Conservation (phyloP, 2,113 vertebrate species). For the Anser brachyrhynchus region DNA sequence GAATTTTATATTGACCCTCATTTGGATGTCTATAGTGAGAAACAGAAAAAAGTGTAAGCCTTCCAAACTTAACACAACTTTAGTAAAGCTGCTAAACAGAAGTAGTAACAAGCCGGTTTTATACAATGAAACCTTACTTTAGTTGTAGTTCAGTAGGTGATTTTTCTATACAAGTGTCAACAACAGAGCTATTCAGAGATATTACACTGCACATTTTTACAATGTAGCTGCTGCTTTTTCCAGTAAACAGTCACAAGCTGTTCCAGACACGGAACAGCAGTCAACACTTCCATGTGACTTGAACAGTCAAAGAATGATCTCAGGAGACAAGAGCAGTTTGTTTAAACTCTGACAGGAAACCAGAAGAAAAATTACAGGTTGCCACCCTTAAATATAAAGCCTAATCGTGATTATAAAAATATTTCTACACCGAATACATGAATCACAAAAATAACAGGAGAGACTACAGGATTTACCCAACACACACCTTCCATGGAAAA, state of each 20-base stretch:
- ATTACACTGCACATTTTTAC: slow-evolving; percentile 36
- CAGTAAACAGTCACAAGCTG: slow-evolving; percentile 66
- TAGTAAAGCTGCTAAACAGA: background rate
- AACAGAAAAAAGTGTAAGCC: background rate
- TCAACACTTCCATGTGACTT: slow-evolving; percentile 52
- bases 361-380: slow-evolving; percentile 23
- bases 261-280: slow-evolving; percentile 58
- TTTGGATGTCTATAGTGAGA: background rate
- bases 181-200: slow-evolving; percentile 53
- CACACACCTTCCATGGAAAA: background rate
- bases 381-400: background rate
- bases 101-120: background rate
- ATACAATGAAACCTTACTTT: background rate
- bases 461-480: background rate
- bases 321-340: slow-evolving; percentile 28
- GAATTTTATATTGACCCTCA: background rate
- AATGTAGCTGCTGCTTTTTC: slow-evolving; percentile 59
- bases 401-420: background rate
- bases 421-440: background rate
- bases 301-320: slow-evolving; percentile 13
- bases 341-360: slow-evolving; percentile 34
- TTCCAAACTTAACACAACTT: background rate
- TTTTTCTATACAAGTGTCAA: slow-evolving; percentile 8
- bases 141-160: background rate
- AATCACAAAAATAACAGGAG: background rate